Base-by-base conservation (phyloP, 2,888 invertebrate genomes). In the Biston stratarius region DNA sequence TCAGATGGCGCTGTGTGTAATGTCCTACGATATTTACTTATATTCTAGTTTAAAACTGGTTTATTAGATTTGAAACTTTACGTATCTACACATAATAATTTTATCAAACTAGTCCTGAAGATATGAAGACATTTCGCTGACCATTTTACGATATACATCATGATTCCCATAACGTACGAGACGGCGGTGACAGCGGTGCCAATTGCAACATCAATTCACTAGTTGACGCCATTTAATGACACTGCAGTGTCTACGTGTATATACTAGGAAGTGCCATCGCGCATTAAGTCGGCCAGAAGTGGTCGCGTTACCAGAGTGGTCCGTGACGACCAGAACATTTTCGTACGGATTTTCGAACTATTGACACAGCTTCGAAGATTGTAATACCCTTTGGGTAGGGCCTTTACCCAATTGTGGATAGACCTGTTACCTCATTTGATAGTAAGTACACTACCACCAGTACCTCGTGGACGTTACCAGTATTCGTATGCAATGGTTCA, bases 121-220 rank as follows among this genome's bases (percentile, higher is more conserved):
- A 56, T 44, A 66, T 66, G 24, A 61, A 61, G 61, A 14, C 49
- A 57, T 61, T 65, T 56, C 36, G n/a, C 58, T 52, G 58, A 62
- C 62, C 40, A 57, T 61, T 55, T 66, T 36, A 61, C 45, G 56
- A 57, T 51, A 15, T 51, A 58, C 49, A 44, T 49, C 44, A 59
- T 56, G 36, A 60, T 67, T 67, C 59, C 34, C 47, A 56, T 60
- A 51, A 63, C 38, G 14, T 51, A 44, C 59, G 45, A 38, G 34
- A 38, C 24, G 33, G n/a, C 11, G 7, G 34, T 61, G 61, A 42
- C 58, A 55, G 52, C 34, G 51, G 53, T 15, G 60, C 40, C 64
- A 63, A 67, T 70, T 73, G 69, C 72, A 70, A 59, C 70, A 72
- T 69, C 72, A 72, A 70, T 72, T 70, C 66, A 69, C 40, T n/a